A percentile compares a stretch with the other conserved stretches of the same genome.
These are phyloP conservation scores for Pipistrellus pygmaeus DNA, from an alignment of 2,797 vertebrate genomes.

Conservation along the genomic window DNA sequence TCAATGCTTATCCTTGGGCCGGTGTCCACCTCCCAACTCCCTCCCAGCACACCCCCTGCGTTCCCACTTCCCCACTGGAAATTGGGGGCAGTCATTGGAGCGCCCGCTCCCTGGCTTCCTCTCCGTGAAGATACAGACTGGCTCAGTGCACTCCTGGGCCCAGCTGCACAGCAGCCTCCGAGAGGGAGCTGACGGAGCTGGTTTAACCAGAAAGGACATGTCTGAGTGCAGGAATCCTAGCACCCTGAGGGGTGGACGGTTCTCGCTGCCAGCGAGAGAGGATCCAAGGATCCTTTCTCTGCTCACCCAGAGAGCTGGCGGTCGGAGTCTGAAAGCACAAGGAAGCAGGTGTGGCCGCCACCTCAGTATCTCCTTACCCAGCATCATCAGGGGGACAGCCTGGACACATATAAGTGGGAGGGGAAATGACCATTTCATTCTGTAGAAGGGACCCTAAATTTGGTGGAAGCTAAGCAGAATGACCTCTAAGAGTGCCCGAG, in stretches of 20 bases:
- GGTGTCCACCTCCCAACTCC: background rate
- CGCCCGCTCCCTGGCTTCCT: background rate
- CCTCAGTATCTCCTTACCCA: background rate
- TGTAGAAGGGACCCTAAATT: background rate
- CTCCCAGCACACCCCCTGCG: background rate
- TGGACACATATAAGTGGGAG: background rate
- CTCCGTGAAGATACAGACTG: background rate
- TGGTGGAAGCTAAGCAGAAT: background rate
- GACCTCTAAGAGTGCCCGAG: background rate
- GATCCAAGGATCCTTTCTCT: background rate
- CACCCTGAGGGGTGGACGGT: background rate
- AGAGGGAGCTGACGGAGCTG: background rate
- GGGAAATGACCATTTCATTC: background rate
- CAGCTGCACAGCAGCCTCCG: background rate
- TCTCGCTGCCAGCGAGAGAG: background rate
- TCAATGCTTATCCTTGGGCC: background rate
- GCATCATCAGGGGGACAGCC: background rate
- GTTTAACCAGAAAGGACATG: background rate
- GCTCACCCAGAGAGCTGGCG: background rate
- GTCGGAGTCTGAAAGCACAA: background rate
- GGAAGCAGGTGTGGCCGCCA: background rate
- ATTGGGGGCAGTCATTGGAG: background rate
- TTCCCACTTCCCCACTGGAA: background rate
- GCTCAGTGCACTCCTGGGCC: rapidly evolving
- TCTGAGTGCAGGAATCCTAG: background rate